Conservation (phyloP, 2,888 invertebrate genomes). For the Carterocephalus palaemon region DNA sequence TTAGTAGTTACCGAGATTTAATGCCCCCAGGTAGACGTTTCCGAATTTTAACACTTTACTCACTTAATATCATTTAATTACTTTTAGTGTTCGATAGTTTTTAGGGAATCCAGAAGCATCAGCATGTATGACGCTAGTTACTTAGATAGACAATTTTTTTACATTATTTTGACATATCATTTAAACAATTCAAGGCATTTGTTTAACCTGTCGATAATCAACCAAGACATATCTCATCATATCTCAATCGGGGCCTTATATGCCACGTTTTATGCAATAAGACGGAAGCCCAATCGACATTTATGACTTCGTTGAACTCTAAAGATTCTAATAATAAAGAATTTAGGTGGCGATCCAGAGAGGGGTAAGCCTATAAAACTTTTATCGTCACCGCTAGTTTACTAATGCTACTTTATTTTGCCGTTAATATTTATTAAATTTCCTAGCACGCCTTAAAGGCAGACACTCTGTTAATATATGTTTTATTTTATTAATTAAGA, state of each 20-base stretch:
- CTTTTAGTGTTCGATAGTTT: too few relatives aligned
- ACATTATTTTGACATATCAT: conserved; percentile 33
- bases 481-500: neutral
- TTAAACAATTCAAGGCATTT: conserved; percentile 32
- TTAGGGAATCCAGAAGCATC: too few relatives aligned
- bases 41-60: too few relatives aligned
- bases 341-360: conserved; percentile 4
- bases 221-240: conserved; percentile 56
- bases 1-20: too few relatives aligned
- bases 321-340: conserved; percentile 37
- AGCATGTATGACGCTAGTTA: neutral
- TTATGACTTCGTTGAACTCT: conserved; percentile 42
- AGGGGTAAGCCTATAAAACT: conserved; percentile 3
- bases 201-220: conserved; percentile 19
- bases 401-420: neutral
- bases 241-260: conserved; percentile 52
- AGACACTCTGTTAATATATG: neutral
- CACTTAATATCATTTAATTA: too few relatives aligned
- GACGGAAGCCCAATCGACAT: conserved; percentile 40
- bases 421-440: neutral
- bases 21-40: too few relatives aligned
- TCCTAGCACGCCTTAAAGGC: too few relatives aligned
- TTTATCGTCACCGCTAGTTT: conserved; percentile 8
- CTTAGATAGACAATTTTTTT: conserved; percentile 3
- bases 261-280: conserved; percentile 40